Base-by-base conservation (phyloP, 2,113 vertebrate species). In the Fulmarus glacialis region DNA sequence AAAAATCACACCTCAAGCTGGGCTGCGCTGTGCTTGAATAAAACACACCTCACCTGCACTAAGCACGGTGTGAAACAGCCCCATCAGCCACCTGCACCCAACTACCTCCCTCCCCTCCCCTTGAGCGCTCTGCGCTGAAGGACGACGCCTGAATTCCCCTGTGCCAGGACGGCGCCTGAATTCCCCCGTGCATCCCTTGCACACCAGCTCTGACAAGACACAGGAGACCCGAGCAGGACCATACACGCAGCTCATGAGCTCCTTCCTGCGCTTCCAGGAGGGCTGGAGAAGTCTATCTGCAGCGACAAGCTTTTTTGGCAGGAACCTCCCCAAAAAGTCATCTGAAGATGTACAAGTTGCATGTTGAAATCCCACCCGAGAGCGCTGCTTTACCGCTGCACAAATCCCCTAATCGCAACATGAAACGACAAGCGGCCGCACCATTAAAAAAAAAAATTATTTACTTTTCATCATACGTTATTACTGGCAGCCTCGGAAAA, bases 121-220 rank as follows among this genome's bases (percentile, higher is more conserved):
- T 17, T 1, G 7, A 50, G 9, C 0, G 1, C 11, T 26, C 81
- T 1, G 1, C 0, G 2, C 66, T 27, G 5, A 52, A 42, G 23
- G 63, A 23, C 0, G 7, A 36, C 14, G 6, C 29, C 58, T 6
- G 45, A 66, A 55, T 8, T 27, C 56, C n/a, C 50, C 26, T 1
- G 1, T 15, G 34, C 34, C 56, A 73, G 47, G 48, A 56, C 4
- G 1, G 2, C 4, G 9, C 15, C 45, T 11, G 29, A n/a, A 45
- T 30, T 62, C 34, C n/a, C 21, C 10, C 4, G 6, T 3, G 17
- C 23, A 19, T 23, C 9, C 32, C 48, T 47, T 13, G 9, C 2
- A 30, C 13, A 3, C 15, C n/a, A 8, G 75, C 48, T 58, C 53
- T 5, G 10, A 4, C 36, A 21, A 1, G 2, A 40, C 7, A 6